Evolutionary conservation across 2,113 vertebrate genomes (phyloP), one percentile per base, ranked within the genome.

Genomic region (Centropus bengalensis): DNA sequence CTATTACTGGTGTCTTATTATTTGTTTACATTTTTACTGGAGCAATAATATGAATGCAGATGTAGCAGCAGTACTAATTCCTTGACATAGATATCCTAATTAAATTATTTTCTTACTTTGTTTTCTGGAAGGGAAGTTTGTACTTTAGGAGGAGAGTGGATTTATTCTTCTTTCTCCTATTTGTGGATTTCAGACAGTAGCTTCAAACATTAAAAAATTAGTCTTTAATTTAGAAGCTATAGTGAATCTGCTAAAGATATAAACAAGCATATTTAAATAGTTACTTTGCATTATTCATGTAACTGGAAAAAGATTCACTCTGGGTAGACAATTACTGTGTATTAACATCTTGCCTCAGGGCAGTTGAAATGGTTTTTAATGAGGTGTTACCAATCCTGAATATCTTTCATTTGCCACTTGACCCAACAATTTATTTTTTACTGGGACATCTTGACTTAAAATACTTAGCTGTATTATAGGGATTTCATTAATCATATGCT

Each of bases 221-320:
- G 20, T 86, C 51, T 56, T 82, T 84, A 49, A 79, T 88, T 96
- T 88, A 91, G 68, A 90, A 90, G 38, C 73, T 63, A 30, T 83
- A 92, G 82, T 83, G 58, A 94, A 89, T 93, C 45, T 91, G 54
- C 92, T 97, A 85, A 95, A 95, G 71, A 94, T 62, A 87, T 87
- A 95, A 96, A 80, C 73, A 96, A 94, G 80, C 52, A 54, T 95
- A 82, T 95, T 96, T 87, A 94, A 94, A 88, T 89, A 90, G 89
- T 94, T 86, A 90, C 40, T 97, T 91, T 96, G 86, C 94, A 95
- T 97, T 94, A 96, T 95, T 96, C 91, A 97, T 97, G 88, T 86
- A 82, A 94, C 80, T 86, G 84, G 70, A 87, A 91, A 94, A 96
- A 70, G 82, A 93, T 80, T 96, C 84, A 42, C 77, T 94, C 90